Conservation (phyloP, 2,113 vertebrate species). For the Malurus elegans region DNA sequence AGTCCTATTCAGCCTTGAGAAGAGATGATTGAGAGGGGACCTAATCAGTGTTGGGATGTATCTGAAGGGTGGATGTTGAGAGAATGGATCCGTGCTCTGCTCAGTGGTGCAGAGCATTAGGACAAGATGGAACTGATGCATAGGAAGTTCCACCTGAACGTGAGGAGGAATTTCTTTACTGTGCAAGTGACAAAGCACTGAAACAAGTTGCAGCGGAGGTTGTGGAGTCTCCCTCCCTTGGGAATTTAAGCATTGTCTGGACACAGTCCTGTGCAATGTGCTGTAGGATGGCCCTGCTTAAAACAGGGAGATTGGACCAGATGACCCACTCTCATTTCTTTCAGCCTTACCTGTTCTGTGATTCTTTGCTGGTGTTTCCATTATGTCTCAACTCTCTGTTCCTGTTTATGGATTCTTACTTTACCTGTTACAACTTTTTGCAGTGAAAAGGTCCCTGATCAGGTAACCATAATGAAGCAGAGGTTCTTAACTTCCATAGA, state of each 20-base stretch:
- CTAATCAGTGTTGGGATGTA: not conserved
- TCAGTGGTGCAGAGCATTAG: not conserved
- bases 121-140: not conserved
- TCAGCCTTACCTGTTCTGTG: not conserved
- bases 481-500: not conserved
- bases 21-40: not conserved
- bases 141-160: not conserved
- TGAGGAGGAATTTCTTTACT: not conserved
- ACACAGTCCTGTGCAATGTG: not conserved
- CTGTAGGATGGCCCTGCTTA: not conserved
- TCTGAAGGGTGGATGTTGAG: accelerated
- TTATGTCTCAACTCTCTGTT: not conserved
- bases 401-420: not conserved
- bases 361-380: not conserved
- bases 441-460: not conserved
- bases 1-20: not conserved
- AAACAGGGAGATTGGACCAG: not conserved
- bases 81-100: not conserved
- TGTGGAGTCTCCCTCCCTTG: not conserved
- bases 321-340: accelerated
- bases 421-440: not conserved
- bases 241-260: not conserved
- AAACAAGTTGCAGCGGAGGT: not conserved
- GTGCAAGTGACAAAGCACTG: not conserved
- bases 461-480: not conserved